Base-by-base conservation (phyloP, 2,888 invertebrate species). In the Xestia rhomboidea region DNA sequence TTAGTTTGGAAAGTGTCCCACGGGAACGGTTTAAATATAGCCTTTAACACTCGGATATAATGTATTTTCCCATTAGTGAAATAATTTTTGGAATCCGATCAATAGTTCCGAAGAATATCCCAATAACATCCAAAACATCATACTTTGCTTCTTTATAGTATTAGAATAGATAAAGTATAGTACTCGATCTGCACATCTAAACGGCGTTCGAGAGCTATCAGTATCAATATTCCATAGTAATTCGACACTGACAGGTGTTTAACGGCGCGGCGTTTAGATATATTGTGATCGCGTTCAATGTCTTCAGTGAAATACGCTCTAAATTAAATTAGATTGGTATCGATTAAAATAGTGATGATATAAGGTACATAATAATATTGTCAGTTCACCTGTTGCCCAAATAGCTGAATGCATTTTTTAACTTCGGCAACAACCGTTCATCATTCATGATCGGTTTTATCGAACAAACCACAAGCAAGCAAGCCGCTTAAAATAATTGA, bases 391-490 rank as follows among this genome's bases (percentile, higher is more conserved):
- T 64, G n/a, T 38, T 11, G n/a, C 24, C 46, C 21, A 57, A 70
- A 71, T 44, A 21, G 10, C n/a, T 3, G 51, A 62, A 21, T 54
- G 7, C 24, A 73, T 38, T 62, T 38, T 38, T 73, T 60, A 27
- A 4, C n/a, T 60, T 62, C 21, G 13, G 15, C 62, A 30, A 67
- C 15, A 21, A 54, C 44, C 46, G 67, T 68, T 81, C 41, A 74
- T 79, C 67, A 81, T 68, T 54, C n/a, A 79, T 30, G 51, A n/a
- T 34, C 11, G 30, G 18, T 41, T 68, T 63, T 75, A 82, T 63
- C 67, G 67, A 62, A 38, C 44, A 73, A 60, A 34, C 74, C 75
- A 62, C 46, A 46, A 54, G 62, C 46, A 46, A 54, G 62, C 67
- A 62, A 68, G 63, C 24, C 41, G 11, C n/a, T 68, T 30, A 44